Evolutionary conservation across 2,797 vertebrate species (phyloP).

Genomic region (Cynodonichthys magdalenae): DNA sequence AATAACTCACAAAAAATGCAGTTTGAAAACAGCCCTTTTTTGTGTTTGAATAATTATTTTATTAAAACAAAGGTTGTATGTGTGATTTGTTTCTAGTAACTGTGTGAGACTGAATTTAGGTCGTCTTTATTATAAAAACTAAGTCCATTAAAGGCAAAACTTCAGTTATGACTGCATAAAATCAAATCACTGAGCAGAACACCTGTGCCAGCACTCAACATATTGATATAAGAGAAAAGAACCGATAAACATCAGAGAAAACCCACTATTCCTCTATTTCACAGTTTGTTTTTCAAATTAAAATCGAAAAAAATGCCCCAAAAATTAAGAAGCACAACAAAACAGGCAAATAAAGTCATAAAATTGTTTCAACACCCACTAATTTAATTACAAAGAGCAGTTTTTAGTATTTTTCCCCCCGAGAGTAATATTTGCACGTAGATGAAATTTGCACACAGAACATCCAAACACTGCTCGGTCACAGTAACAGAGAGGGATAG

Average conservation of each 20-base stretch:
- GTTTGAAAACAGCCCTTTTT: slow-evolving; percentile 50
- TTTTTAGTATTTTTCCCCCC: background rate
- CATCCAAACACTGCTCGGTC: slow-evolving; percentile 49
- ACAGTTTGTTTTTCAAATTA: slow-evolving; percentile 14
- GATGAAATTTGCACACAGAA: slow-evolving; percentile 47
- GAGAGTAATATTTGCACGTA: slow-evolving; percentile 8
- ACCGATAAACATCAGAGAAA: slow-evolving; percentile 47
- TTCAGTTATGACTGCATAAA: too few species aligned
- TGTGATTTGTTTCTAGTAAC: too few species aligned
- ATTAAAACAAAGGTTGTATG: background rate
- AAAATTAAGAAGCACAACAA: background rate
- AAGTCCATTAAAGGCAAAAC: too few species aligned
- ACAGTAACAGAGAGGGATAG: slow-evolving; percentile 59
- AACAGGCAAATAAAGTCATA: too few species aligned
- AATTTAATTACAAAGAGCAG: too few species aligned
- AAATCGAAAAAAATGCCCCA: slow-evolving; percentile 14
- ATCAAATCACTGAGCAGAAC: too few species aligned
- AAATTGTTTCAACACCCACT: too few species aligned
- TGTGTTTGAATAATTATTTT: slow-evolving; percentile 26
- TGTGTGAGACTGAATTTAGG: too few species aligned
- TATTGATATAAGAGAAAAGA: background rate
- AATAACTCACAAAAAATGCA: slow-evolving; percentile 24
- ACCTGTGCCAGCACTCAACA: too few species aligned
- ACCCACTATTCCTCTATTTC: slow-evolving; percentile 50
- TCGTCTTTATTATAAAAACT: too few species aligned